Evolutionary conservation across 2,797 vertebrate species (phyloP), one percentile per base, ranked within the genome.

Genomic region (Tiaroga cobitis): DNA sequence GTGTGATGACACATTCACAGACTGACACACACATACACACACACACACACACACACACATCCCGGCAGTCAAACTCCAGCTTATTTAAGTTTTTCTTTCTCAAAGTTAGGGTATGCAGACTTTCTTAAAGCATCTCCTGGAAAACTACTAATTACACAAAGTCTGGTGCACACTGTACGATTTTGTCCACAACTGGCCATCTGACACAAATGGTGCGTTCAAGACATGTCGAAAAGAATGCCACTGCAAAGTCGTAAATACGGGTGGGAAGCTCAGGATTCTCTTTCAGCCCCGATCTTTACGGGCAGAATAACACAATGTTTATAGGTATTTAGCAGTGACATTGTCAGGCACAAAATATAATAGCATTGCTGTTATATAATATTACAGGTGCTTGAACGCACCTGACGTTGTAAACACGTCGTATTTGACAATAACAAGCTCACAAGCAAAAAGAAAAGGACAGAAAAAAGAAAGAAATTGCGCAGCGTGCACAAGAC

Each of bases 91-190:
- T n/a, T n/a, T n/a, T 15, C 18, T 77, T 77, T 19, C n/a, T n/a
- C n/a, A n/a, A n/a, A n/a, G n/a, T n/a, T n/a, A n/a, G n/a, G n/a
- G n/a, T 41, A 26, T 26, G 75, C 34, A 26, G 0, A 29, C 76
- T 5, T 61, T 43, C 56, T 61, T 39, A 63, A 78, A 77, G 32
- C 51, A 59, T 59, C 32, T 59, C 74, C 51, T 18, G 32, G 37
- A 21, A 74, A 59, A 77, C 26, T 37, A 65, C 70, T 65, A 75
- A 65, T 56, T 74, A 65, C 70, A 63, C 5, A 10, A 82, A 18
- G 21, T 76, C 51, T 59, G 21, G 21, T 39, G 51, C 74, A 39
- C 74, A 59, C 76, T 63, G 76, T n/a, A 21, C 1, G n/a, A 78
- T 78, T 63, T 63, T 63, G 76, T 41, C 37, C 24, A 78, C 8